These are phyloP conservation scores for Timema podura DNA, from an alignment of 2,888 invertebrate species.

Conservation along the genomic window DNA sequence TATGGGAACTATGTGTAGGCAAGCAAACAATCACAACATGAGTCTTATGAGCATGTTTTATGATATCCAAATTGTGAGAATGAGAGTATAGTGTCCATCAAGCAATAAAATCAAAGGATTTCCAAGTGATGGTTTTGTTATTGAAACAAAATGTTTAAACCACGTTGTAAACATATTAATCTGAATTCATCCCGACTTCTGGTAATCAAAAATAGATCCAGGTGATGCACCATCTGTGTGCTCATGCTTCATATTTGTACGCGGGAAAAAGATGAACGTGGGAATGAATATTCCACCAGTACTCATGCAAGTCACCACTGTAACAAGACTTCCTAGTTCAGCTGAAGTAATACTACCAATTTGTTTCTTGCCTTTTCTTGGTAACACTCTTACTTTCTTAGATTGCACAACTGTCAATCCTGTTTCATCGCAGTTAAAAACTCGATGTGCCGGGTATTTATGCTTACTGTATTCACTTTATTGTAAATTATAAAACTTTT, in stretches of 20 bases:
- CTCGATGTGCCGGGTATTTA: background rate
- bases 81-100: background rate
- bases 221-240: background rate
- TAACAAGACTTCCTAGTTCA: background rate
- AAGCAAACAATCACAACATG: conserved; percentile 2
- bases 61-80: background rate
- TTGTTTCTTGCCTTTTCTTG: background rate
- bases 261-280: background rate
- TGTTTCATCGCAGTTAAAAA: background rate
- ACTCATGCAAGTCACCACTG: background rate
- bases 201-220: background rate
- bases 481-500: background rate
- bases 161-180: background rate
- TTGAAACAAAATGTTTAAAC: conserved; percentile 1
- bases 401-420: background rate
- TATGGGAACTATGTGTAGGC: background rate
- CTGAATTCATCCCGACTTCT: background rate
- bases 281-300: background rate
- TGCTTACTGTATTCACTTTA: background rate
- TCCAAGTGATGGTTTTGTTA: background rate
- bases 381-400: background rate
- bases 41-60: background rate
- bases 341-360: background rate
- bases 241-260: background rate
- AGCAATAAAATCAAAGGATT: background rate